Evolutionary conservation across 2,113 vertebrate species (phyloP), one percentile per base, ranked within the genome.

Genomic region (Vimba vimba): DNA sequence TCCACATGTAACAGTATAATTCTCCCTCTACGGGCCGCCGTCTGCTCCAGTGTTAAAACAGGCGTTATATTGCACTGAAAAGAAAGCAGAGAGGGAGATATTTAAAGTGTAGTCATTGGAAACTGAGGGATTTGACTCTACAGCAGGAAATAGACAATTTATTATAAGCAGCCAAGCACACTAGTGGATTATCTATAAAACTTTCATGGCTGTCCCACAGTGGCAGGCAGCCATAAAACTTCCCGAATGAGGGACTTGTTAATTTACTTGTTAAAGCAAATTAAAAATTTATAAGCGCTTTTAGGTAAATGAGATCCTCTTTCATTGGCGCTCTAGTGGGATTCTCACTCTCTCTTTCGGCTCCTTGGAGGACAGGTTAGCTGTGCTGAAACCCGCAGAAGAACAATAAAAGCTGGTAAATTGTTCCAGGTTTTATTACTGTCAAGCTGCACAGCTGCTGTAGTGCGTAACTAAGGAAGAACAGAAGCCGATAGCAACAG

Each of bases 251-350:
- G 98, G 96, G 97, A 99, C 97, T 99, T 98, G 98, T 99, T 99
- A 98, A 99, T 99, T 99, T 99, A 98, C 97, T 99, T 99, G 98
- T 99, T 99, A 99, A 98, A 99, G 97, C 97, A 98, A 98, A 99
- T 99, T 98, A 99, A 99, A 98, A 98, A 98, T 99, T 96, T 98
- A 99, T 97, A 98, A 98, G 97, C 91, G 96, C 97, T 99, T 98
- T 99, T 98, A 98, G 97, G 97, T 99, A 99, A 99, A 99, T 99
- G 97, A 98, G 97, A 98, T 99, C 96, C 96, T 97, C 96, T 97
- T 97, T 99, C 96, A 96, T 96, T 96, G 97, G 94, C 92, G 95
- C 95, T 95, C 96, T 97, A 91, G 94, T 89, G 94, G 96, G 95
- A 96, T 95, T 94, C 91, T 92, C 91, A 87, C 89, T 92, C 90